Evolutionary conservation across 2,113 vertebrate species (phyloP).

Genomic region (Peucedramus taeniatus): DNA sequence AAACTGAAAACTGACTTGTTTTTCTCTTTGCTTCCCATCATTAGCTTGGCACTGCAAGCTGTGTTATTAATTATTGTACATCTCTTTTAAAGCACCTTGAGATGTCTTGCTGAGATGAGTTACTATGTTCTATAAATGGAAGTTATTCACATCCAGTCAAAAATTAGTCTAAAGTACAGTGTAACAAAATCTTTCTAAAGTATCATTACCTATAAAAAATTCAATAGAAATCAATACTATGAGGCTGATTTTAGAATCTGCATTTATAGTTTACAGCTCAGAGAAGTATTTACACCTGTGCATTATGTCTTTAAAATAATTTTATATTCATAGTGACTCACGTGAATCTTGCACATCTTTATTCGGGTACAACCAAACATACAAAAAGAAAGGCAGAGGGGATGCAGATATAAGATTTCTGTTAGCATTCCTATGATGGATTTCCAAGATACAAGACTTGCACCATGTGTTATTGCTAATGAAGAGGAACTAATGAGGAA

Average conservation of each 20-base stretch:
- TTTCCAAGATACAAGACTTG: not conserved
- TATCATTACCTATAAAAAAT: not conserved
- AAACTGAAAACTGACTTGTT: slow-evolving; percentile 18
- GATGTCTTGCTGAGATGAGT: not conserved
- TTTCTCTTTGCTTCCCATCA: slow-evolving; percentile 20
- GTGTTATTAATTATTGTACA: slow-evolving; percentile 31
- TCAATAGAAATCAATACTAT: not conserved
- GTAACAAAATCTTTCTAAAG: not conserved
- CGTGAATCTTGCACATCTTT: not conserved
- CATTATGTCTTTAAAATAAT: not conserved
- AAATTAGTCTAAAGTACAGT: not conserved
- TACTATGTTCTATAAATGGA: not conserved
- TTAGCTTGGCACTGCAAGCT: slow-evolving; percentile 10
- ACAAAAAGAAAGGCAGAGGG: not conserved
- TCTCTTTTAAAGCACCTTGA: slow-evolving; percentile 36
- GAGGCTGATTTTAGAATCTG: not conserved
- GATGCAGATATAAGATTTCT: not conserved
- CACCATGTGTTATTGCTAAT: not conserved
- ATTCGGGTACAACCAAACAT: not conserved
- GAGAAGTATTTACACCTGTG: not conserved
- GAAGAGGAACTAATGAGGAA: not conserved
- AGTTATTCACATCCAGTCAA: not conserved
- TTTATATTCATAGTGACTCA: not conserved
- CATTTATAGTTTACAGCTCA: not conserved
- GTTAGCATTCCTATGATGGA: not conserved